These are phyloP conservation scores for Catostomus latipinnis DNA, from an alignment of 2,797 vertebrate genomes.

Conservation along the genomic window DNA sequence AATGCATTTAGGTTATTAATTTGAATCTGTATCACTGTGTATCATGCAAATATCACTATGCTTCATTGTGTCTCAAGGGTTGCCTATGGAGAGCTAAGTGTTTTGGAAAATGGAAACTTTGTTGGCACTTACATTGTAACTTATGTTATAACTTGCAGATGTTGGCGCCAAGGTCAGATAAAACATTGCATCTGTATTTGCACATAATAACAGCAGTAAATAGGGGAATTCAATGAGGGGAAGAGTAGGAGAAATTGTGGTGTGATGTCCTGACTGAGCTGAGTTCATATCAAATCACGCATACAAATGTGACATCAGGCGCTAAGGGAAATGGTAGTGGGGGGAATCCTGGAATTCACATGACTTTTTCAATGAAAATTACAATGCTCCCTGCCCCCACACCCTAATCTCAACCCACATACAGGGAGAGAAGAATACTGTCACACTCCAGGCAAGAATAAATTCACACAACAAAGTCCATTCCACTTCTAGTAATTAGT, in stretches of 20 bases:
- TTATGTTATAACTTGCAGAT: background rate
- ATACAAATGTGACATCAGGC: slow-evolving; percentile 40
- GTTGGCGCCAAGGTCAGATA: background rate
- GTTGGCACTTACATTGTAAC: background rate
- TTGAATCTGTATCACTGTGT: background rate
- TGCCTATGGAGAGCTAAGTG: background rate
- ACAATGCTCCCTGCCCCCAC: slow-evolving; percentile 43
- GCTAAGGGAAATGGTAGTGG: slow-evolving; percentile 5
- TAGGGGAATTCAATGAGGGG: background rate
- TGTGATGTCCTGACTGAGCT: background rate
- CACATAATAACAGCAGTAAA: background rate
- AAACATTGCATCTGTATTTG: background rate
- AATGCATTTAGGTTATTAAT: too few species aligned
- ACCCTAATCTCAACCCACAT: slow-evolving; percentile 8
- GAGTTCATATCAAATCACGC: slow-evolving; percentile 33
- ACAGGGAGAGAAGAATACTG: background rate
- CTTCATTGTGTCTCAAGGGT: background rate
- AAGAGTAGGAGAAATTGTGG: slow-evolving; percentile 3
- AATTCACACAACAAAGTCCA: slow-evolving; percentile 10
- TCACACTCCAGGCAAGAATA: slow-evolving; percentile 27
- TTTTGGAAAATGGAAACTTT: slow-evolving; percentile 5
- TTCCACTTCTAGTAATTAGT: background rate
- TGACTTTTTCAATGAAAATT: slow-evolving; percentile 38
- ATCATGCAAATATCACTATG: background rate
- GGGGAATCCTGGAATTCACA: slow-evolving; percentile 39